Evolutionary conservation across 1,140 invertebrate genomes (phyloP), one percentile per base, ranked within the genome.

Genomic region (Anoplolepis gracilipes): DNA sequence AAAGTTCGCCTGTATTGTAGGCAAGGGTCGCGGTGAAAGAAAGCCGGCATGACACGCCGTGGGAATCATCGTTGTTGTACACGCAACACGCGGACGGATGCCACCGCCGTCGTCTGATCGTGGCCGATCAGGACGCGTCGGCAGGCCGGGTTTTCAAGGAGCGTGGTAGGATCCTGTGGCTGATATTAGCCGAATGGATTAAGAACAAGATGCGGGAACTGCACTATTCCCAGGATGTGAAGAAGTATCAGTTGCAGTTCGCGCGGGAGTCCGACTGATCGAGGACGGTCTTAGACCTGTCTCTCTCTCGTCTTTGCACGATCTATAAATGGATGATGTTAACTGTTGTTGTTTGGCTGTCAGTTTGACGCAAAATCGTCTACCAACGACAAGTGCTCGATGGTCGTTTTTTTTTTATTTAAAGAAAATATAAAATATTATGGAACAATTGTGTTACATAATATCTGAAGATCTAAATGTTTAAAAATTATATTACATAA

Each of bases 31-130:
- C 65, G 87, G 39, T 88, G 85, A 64, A 90, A 57, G 25, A 76
- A 75, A 87, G 39, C 59, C 75, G 89, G 89, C 86, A 90, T 85
- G 88, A 88, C 62, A 90, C 73, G 88, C 88, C 89, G 89, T 81
- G 89, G 89, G 78, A 90, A 88, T 88, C 86, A 88, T 88, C 86
- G 67, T 90, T 89, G 53, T 87, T 79, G 70, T 87, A 72, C 46
- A 62, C 79, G 64, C 88, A 72, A 25, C 49, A n/a, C 42, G 64
- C 53, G 61, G 73, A 55, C 22, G 30, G 69, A 84, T 89, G 87
- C 73, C 72, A 65, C 33, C 75, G 59, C 30, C 77, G 75, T 57
- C 85, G 89, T 79, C 65, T 81, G 86, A 87, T 85, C 86, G 64
- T 84, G 89, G 79, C 72, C 78, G 82, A 86, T 88, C 77, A 88